phyloP scores from a whole-genome alignment of 2,113 vertebrate species.

The Dissostichus mawsoni region DNA sequence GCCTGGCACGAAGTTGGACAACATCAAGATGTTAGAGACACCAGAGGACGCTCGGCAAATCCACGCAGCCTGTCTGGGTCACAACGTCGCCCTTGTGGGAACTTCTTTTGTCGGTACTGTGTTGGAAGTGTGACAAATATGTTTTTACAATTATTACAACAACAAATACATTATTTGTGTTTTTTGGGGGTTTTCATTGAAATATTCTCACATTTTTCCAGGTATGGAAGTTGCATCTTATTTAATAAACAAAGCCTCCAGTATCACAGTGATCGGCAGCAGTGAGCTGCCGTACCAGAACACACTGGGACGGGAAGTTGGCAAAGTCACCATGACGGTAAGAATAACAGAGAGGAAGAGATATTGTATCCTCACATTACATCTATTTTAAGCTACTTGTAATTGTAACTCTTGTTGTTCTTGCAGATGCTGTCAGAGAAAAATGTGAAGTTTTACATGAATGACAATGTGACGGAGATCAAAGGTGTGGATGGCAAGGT shows the following conservation, averaged over 20 bases:
- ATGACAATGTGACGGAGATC: conserved; percentile 81
- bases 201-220: conserved; percentile 54
- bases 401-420: conserved; percentile 30
- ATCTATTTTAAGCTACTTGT: neutral
- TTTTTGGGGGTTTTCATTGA: neutral
- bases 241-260: conserved; percentile 82
- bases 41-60: conserved; percentile 86
- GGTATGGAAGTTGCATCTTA: conserved; percentile 90
- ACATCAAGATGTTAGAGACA: conserved; percentile 81
- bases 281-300: conserved; percentile 84
- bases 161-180: neutral
- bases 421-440: conserved; percentile 84
- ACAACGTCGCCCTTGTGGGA: conserved; percentile 84
- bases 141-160: neutral
- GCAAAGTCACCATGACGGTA: conserved; percentile 85
- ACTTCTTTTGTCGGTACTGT: conserved; percentile 89
- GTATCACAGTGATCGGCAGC: conserved; percentile 86
- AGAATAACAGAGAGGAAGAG: conserved; percentile 28
- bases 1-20: conserved; percentile 84
- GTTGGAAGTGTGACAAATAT: neutral
- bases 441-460: conserved; percentile 87
- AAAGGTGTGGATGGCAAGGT: conserved; percentile 85
- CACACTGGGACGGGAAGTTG: conserved; percentile 84
- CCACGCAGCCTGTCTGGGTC: conserved; percentile 76
- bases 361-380: too few species aligned